phyloP scores from a whole-genome alignment of 2,888 invertebrate species.

The Meliscaeva auricollis region DNA sequence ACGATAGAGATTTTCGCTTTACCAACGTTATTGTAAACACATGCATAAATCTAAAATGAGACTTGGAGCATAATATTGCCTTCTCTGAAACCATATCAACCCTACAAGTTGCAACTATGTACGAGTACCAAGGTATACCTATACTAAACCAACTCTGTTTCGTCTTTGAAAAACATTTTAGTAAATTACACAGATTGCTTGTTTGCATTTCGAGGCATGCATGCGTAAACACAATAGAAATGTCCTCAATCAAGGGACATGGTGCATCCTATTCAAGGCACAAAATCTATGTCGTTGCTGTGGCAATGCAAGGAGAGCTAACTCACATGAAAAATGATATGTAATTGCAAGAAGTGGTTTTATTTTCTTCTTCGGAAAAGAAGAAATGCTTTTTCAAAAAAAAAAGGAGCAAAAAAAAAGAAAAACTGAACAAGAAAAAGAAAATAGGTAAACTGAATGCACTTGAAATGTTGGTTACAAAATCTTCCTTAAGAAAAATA shows the following conservation, averaged over 20 bases:
- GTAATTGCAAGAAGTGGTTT: slow-evolving; percentile 38
- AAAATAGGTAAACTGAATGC: background rate
- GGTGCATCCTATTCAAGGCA: slow-evolving; percentile 22
- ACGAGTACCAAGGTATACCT: background rate
- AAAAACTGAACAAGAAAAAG: background rate
- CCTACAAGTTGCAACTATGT: background rate
- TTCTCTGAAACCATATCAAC: background rate
- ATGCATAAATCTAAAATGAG: slow-evolving; percentile 65
- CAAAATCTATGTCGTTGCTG: background rate
- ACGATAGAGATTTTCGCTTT: slow-evolving; percentile 10
- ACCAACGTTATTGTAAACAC: slow-evolving; percentile 58
- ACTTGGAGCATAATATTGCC: slow-evolving; percentile 24
- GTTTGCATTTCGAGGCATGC: slow-evolving; percentile 67
- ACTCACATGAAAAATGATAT: slow-evolving; percentile 36
- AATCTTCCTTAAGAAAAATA: background rate
- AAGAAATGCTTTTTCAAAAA: slow-evolving; percentile 25
- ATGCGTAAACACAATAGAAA: slow-evolving; percentile 70
- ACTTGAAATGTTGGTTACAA: slow-evolving; percentile 7
- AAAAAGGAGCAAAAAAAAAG: background rate
- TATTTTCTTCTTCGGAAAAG: slow-evolving; percentile 27
- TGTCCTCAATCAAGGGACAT: slow-evolving; percentile 63
- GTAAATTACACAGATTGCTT: slow-evolving; percentile 73
- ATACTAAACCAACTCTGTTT: slow-evolving; percentile 1
- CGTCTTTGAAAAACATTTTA: slow-evolving; percentile 67
- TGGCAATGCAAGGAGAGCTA: background rate